A percentile compares a stretch with the other conserved stretches of the same genome.
Evolutionary conservation across 2,797 vertebrate species (phyloP).

Genomic region (Chaenodraco wilsoni): DNA sequence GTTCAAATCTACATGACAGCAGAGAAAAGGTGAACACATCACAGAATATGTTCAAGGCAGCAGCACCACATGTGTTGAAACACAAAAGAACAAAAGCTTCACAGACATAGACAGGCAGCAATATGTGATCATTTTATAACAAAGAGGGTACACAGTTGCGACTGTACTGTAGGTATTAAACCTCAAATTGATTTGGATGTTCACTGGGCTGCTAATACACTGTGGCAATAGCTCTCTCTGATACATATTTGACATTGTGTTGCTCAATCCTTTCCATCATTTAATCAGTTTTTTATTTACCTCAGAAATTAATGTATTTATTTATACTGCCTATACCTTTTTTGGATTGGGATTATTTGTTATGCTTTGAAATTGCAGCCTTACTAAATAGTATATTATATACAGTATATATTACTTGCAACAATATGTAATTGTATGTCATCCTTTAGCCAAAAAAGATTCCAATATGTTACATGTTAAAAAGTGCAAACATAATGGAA

Average conservation of each 20-base stretch:
- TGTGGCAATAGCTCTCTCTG: conserved; percentile 30
- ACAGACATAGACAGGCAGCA: conserved; percentile 4
- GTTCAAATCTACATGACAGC: conserved; percentile 3
- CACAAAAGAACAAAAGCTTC: conserved; percentile 1
- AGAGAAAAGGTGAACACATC: conserved; percentile 13
- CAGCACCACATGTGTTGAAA: conserved; percentile 2
- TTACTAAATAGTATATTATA: too few relatives aligned
- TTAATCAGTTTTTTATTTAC: too few relatives aligned
- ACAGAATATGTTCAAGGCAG: conserved; percentile 2
- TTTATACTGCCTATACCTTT: too few relatives aligned
- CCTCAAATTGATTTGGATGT: too few relatives aligned
- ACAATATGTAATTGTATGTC: conserved; percentile 8
- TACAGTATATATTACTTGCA: neutral
- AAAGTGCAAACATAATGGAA: conserved; percentile 26
- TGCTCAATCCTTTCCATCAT: neutral
- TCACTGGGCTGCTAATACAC: conserved; percentile 56
- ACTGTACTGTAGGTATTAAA: conserved; percentile 28
- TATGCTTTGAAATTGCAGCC: too few relatives aligned
- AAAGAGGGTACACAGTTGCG: conserved; percentile 23
- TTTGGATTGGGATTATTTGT: too few relatives aligned
- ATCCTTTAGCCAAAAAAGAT: conserved; percentile 1
- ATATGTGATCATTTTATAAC: conserved; percentile 24
- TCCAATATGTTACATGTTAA: conserved; percentile 1
- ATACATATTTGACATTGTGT: conserved; percentile 42
- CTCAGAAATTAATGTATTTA: too few relatives aligned